Percentiles rank a stretch among this genome's conserved stretches.
Conservation (phyloP, 2,797 vertebrate species). For the Harpagifer antarcticus region DNA sequence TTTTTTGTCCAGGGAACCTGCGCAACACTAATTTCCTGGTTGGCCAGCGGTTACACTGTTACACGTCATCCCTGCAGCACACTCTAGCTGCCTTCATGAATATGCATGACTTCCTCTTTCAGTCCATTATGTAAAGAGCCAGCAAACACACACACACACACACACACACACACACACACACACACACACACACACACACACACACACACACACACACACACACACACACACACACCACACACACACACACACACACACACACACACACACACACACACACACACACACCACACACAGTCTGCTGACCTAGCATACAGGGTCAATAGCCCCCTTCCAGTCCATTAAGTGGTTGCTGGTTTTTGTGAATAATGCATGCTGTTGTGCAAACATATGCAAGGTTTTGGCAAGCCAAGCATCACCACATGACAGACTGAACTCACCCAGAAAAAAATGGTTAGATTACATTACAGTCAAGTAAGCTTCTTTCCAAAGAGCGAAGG, state of each 20-base stretch:
- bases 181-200: neutral
- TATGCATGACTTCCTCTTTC: constrained; percentile 43
- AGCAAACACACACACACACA: constrained; percentile 17
- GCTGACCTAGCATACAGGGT: constrained; percentile 58
- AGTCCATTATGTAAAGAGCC: constrained; percentile 10
- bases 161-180: constrained; percentile 16
- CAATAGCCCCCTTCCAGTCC: constrained; percentile 48
- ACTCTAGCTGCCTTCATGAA: constrained; percentile 37
- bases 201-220: constrained; percentile 15
- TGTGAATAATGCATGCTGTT: constrained; percentile 62
- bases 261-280: constrained; percentile 28
- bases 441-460: constrained; percentile 6
- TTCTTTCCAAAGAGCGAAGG: constrained; percentile 7
- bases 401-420: constrained; percentile 37
- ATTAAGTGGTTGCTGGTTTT: constrained; percentile 60
- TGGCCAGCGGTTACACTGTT: no score
- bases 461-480: constrained; percentile 17
- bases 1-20: no score
- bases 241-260: constrained; percentile 19
- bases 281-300: constrained; percentile 25
- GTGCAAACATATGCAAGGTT: constrained; percentile 53
- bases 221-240: constrained; percentile 19
- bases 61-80: no score
- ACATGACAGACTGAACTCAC: neutral
- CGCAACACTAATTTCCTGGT: no score